A percentile compares a stretch with the other conserved stretches of the same genome.
Conservation (phyloP, 2,888 invertebrate species). For the Panorpa germanica region DNA sequence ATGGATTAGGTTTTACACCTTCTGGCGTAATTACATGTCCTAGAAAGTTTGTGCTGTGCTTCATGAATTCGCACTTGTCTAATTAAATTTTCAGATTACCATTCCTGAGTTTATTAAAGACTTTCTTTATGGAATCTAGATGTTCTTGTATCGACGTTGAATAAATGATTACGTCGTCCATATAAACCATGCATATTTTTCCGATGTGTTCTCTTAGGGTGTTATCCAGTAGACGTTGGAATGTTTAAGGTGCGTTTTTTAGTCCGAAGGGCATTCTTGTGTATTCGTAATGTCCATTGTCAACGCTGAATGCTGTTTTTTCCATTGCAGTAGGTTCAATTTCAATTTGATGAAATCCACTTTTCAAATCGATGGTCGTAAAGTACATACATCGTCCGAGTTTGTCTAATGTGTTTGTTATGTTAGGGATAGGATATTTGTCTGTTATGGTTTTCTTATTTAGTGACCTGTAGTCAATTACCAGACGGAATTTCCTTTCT, state of each 20-base stretch:
- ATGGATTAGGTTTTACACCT: slow-evolving; percentile 11
- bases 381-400: no score
- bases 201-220: slow-evolving; percentile 12
- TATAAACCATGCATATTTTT: slow-evolving; percentile 8
- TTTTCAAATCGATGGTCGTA: no score
- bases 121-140: no score
- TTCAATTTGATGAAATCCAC: slow-evolving; percentile 17
- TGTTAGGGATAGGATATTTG: slow-evolving; percentile 11
- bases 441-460: slow-evolving; percentile 11
- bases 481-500: slow-evolving; percentile 12
- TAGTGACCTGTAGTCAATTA: slow-evolving; percentile 12
- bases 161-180: slow-evolving; percentile 12
- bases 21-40: slow-evolving; percentile 13
- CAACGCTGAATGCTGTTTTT: slow-evolving; percentile 16
- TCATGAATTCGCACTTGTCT: no score
- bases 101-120: no score
- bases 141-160: no score
- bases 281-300: slow-evolving; percentile 15
- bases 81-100: no score
- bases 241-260: slow-evolving; percentile 15
- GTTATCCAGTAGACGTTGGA: slow-evolving; percentile 15
- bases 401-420: slow-evolving; percentile 15
- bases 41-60: slow-evolving; percentile 11
- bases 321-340: slow-evolving; percentile 11
- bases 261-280: slow-evolving; percentile 16